Conservation (phyloP, 2,888 invertebrate genomes). For the Ophion ellenae region DNA sequence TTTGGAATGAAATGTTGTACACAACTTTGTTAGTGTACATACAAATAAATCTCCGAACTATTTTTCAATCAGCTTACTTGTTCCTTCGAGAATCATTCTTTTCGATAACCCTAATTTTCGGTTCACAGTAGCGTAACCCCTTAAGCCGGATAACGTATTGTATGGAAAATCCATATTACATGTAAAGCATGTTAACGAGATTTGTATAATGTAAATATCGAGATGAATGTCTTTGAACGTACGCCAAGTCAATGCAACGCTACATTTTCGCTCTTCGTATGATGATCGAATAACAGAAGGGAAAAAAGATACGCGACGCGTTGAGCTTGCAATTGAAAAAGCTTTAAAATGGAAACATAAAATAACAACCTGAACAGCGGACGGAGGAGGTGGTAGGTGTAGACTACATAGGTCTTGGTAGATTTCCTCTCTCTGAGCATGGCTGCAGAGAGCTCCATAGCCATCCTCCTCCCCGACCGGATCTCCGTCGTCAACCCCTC, state of each 20-base stretch:
- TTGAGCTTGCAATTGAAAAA: constrained; percentile 25
- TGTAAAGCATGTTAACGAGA: not conserved
- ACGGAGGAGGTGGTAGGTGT: constrained; percentile 85
- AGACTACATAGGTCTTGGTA: constrained; percentile 96
- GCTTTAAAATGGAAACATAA: constrained; percentile 63
- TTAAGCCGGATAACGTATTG: not conserved
- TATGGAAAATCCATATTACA: not conserved
- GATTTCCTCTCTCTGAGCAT: constrained; percentile 94
- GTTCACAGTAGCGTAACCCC: no score
- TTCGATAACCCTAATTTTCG: no score
- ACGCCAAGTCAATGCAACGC: not conserved
- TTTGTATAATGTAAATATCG: not conserved
- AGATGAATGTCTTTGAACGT: not conserved
- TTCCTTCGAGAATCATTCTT: no score
- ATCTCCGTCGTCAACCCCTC: constrained; percentile 76
- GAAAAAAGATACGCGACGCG: constrained; percentile 21
- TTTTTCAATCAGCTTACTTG: no score
- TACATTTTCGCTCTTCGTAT: constrained; percentile 1
- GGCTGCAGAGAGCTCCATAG: constrained; percentile 89
- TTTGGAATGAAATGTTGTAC: no score
- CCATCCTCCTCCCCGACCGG: constrained; percentile 85
- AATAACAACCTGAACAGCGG: constrained; percentile 81
- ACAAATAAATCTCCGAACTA: no score
- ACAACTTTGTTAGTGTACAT: no score
- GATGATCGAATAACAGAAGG: constrained; percentile 21